Conservation (phyloP, 2,113 vertebrate species). For the Hepsetus odoe region DNA sequence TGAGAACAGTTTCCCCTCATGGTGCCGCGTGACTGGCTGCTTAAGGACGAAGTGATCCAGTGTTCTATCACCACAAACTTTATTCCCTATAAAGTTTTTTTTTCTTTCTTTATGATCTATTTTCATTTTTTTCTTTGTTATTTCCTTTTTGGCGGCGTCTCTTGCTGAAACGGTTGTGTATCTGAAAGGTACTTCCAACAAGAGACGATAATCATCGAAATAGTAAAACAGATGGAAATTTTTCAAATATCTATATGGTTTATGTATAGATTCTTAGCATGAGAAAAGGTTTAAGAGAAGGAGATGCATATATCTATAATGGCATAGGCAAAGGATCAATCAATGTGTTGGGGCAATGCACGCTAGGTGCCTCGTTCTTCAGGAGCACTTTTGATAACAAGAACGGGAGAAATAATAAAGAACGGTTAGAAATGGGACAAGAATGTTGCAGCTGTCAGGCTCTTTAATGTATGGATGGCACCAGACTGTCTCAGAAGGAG, state of each 20-base stretch:
- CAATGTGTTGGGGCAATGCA: constrained; percentile 70
- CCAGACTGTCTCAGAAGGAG: constrained; percentile 52
- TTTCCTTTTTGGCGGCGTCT: constrained; percentile 71
- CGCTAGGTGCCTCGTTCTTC: constrained; percentile 71
- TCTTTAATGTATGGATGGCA: constrained; percentile 59
- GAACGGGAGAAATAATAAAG: constrained; percentile 53
- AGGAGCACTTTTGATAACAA: constrained; percentile 76
- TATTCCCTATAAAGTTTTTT: constrained; percentile 19
- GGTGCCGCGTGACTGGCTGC: constrained; percentile 54
- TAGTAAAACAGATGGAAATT: constrained; percentile 65
- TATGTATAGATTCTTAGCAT: constrained; percentile 73
- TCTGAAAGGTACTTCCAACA: constrained; percentile 74
- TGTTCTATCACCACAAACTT: constrained; percentile 32
- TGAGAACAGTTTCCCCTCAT: constrained; percentile 48
- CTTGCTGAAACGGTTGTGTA: constrained; percentile 62
- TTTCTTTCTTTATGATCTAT: constrained; percentile 52
- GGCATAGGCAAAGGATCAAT: constrained; percentile 77
- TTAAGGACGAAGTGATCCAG: constrained; percentile 40
- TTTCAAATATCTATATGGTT: constrained; percentile 72
- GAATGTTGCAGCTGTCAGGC: constrained; percentile 60
- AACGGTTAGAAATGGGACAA: constrained; percentile 50
- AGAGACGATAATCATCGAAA: constrained; percentile 81
- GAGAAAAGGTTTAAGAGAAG: constrained; percentile 63
- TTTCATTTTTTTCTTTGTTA: constrained; percentile 29
- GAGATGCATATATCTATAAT: constrained; percentile 73